A percentile compares a stretch with the other conserved stretches of the same genome.
Evolutionary conservation across 2,888 invertebrate species (phyloP).

Genomic region (Sericinus montela): DNA sequence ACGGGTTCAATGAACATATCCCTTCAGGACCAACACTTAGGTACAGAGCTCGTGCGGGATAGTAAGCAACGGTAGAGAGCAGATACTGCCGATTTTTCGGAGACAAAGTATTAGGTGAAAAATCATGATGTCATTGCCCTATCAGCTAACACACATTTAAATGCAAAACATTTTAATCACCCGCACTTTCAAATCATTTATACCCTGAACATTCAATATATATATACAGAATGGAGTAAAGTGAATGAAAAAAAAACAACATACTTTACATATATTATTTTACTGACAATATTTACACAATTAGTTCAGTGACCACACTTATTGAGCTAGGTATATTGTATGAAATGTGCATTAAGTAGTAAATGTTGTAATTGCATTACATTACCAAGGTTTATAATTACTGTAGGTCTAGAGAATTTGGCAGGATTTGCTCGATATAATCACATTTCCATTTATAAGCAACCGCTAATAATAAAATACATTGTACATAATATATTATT

Average conservation of each 20-base stretch:
- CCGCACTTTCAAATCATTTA: too few species aligned
- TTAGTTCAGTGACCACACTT: conserved; percentile 75
- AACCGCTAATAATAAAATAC: conserved; percentile 42
- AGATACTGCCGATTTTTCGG: too few species aligned
- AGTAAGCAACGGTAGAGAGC: too few species aligned
- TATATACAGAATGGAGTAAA: too few species aligned
- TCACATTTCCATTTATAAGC: conserved; percentile 53
- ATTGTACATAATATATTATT: conserved; percentile 42
- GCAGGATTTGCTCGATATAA: conserved; percentile 74
- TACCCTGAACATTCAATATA: too few species aligned
- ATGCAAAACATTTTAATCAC: too few species aligned
- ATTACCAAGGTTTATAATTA: conserved; percentile 47
- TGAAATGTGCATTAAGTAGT: conserved; percentile 73
- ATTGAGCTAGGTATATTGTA: conserved; percentile 75
- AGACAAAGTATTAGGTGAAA: too few species aligned
- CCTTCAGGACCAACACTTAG: too few species aligned
- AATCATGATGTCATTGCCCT: too few species aligned
- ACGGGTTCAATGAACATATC: too few species aligned
- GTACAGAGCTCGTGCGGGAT: too few species aligned
- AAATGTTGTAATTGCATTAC: conserved; percentile 69
- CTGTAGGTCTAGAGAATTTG: conserved; percentile 48
- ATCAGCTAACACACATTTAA: too few species aligned
- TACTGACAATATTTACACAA: conserved; percentile 77
- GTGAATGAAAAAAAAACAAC: conserved; percentile 39
- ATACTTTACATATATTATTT: conserved; percentile 75